Base-by-base conservation (phyloP, 2,797 vertebrate genomes). In the Oryzias sinensis region DNA sequence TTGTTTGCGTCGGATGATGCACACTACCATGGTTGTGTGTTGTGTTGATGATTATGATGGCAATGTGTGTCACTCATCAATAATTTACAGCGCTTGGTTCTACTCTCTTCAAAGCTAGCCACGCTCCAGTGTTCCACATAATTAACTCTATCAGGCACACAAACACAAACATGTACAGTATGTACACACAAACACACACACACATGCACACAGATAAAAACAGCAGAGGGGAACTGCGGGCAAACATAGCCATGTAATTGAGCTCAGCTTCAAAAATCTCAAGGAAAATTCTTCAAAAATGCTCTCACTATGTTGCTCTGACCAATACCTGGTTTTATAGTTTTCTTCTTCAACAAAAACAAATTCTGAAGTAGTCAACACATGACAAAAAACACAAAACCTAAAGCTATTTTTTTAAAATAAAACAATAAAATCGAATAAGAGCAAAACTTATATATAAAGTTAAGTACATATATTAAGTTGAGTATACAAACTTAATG, bases 61-160 rank as follows among this genome's bases (percentile, higher is more conserved):
- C 71, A 85, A 90, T 89, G 74, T 90, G 87, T 91, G 91, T 88
- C 89, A 90, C 68, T 83, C 84, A 92, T 92, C 87, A 90, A 92
- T 91, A 91, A 91, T 92, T 88, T 85, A 91, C 62, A 42, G 76
- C 62, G 70, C 74, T 70, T 68, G 81, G 77, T 81, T 83, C 77
- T 68, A 59, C 71, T 64, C 72, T 89, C 87, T 90, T 92, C 87
- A 92, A 92, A 91, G 87, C 83, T 56, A 63, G 80, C 72, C 69
- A 84, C 44, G 69, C 70, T 67, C 75, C 70, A 65, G 65, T 89
- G 87, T 88, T 89, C 87, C 83, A 90, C 78, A 88, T 90, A 90
- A 89, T 88, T 89, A 89, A 85, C 72, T 79, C 62, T 59, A 56
- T 54, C 59, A 79, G 55, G 57, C 54, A 46, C 27, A 62, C 51